phyloP scores from a whole-genome alignment of 2,797 vertebrate genomes.

The Acanthurus leucopareius region DNA sequence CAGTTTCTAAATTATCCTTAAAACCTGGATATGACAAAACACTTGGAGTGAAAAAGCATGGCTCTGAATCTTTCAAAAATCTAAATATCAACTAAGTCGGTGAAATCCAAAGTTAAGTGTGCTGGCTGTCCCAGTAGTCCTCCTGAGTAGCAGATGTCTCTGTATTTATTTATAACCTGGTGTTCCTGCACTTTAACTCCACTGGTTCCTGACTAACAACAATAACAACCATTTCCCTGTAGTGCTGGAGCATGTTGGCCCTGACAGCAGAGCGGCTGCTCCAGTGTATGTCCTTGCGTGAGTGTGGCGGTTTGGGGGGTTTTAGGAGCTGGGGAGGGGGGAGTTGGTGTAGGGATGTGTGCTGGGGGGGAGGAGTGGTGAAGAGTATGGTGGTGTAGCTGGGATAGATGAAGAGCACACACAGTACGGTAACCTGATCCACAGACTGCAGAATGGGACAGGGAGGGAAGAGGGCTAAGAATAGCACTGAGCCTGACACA shows the following conservation, averaged over 20 bases:
- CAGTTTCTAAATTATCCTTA: too few species aligned
- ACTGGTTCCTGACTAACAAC: slow-evolving; percentile 66
- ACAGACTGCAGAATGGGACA: slow-evolving; percentile 79
- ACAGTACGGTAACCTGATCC: slow-evolving; percentile 80
- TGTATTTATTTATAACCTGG: slow-evolving; percentile 70
- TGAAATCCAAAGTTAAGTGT: slow-evolving; percentile 24
- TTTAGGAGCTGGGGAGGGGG: background rate
- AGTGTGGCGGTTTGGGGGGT: slow-evolving; percentile 41
- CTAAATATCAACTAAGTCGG: slow-evolving; percentile 18
- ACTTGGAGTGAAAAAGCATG: background rate
- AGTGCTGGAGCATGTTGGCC: slow-evolving; percentile 55
- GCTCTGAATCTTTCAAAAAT: background rate
- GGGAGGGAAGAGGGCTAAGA: slow-evolving; percentile 77
- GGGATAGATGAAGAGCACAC: slow-evolving; percentile 59
- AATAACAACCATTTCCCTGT: slow-evolving; percentile 69
- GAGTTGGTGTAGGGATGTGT: slow-evolving; percentile 13
- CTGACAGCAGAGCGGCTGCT: slow-evolving; percentile 49
- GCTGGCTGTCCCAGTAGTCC: slow-evolving; percentile 25
- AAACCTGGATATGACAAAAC: background rate
- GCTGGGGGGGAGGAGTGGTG: background rate
- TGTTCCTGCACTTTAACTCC: slow-evolving; percentile 59
- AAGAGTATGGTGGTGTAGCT: slow-evolving; percentile 25
- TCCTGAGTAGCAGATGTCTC: slow-evolving; percentile 61
- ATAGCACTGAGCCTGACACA: slow-evolving; percentile 77
- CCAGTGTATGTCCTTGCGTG: slow-evolving; percentile 44